Evolutionary conservation across 2,888 invertebrate genomes (phyloP), one percentile per base, ranked within the genome.

Genomic region (Mamestra brassicae): DNA sequence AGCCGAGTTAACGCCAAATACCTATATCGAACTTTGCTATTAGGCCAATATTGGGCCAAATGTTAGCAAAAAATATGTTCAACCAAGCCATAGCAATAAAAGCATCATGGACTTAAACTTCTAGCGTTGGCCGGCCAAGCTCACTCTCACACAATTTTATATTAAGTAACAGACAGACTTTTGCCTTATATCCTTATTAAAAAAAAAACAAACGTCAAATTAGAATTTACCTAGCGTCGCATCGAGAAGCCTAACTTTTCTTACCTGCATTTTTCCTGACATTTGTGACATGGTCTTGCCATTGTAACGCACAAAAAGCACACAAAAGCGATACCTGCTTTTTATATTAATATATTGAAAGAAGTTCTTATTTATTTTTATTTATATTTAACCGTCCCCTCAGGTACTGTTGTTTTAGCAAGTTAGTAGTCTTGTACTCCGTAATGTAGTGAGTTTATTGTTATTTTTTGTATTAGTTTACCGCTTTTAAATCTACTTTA

Each of bases 371-470:
- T 65, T 67, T 45, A 60, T 38, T 17, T 34, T 13, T 36, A 36
- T 42, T 15, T 45, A 57, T 42, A 45, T 66, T 73, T 71, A 66
- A 73, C 74, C 55, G 54, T 85, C 62, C 62, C 77, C 71, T 86
- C 87, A 85, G 83, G 86, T 88, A 86, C 87, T 55, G 74, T 75
- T 57, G 82, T 87, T 72, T 78, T 76, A 86, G 67, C 70, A 66
- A 80, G 71, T 86, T 86, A 86, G 74, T 86, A 73, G 54, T 77
- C 74, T 86, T 85, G 85, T 85, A 85, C 87, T 85, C 85, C 74
- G 69, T 78, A 71, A 73, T 58, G 50, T 65, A 71, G 61, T 61
- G 47, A 66, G 67, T 76, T 85, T 52, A 57, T 42, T 66, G 52
- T 85, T 85, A 81, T 55, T 62, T 47, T 47, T 47, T 45, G 70